Evolutionary conservation across 1,140 invertebrate species (phyloP), one percentile per base, ranked within the genome.

Genomic region (Drosophila trapezifrons): DNA sequence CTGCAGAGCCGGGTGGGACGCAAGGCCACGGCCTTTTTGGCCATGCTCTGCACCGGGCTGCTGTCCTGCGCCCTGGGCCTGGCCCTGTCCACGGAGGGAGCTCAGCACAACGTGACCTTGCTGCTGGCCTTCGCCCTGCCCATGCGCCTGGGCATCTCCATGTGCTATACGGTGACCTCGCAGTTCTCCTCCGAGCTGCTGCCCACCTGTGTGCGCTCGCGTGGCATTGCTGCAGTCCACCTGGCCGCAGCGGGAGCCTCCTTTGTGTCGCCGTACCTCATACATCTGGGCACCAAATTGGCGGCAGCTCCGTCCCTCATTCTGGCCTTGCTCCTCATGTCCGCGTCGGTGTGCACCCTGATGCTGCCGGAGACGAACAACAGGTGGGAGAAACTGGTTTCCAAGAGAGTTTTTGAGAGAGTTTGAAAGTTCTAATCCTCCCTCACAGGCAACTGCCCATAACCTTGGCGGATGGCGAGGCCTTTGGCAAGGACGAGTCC

Each of bases 31-130:
- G 74, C 66, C 8, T 70, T 86, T 37, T 32, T 86, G 40, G 84
- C 84, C 18, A 62, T 86, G 67, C 17, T 83, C 8, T 25, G 38
- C 52, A 86, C 83, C 2, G 67, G 84, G 0, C 32, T 86, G 12
- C 35, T 86, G 25, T 93, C 92, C 38, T 83, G 90, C 7, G 84
- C 71, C 10, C 27, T 86, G 10, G 83, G 79, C n/a, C 32, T 77
- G 37, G 52, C 90, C 4, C 78, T 92, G 0, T 64, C 67, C 37
- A 54, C 22, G 10, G 84, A 89, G 40, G 71, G 65, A 0, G 66
- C 76, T 0, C 79, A 83, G 32, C 8, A 51, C 12, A 89, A 87
- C 37, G 76, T 75, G 29, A 69, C 63, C 25, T 46, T 86, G 22
- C 57, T 86, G 63, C 47, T 86, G 72, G 72, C 80, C 32, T 83